A percentile compares a stretch with the other conserved stretches of the same genome.
Evolutionary conservation across 2,888 invertebrate genomes (phyloP).

Genomic region (Andrena minutula): DNA sequence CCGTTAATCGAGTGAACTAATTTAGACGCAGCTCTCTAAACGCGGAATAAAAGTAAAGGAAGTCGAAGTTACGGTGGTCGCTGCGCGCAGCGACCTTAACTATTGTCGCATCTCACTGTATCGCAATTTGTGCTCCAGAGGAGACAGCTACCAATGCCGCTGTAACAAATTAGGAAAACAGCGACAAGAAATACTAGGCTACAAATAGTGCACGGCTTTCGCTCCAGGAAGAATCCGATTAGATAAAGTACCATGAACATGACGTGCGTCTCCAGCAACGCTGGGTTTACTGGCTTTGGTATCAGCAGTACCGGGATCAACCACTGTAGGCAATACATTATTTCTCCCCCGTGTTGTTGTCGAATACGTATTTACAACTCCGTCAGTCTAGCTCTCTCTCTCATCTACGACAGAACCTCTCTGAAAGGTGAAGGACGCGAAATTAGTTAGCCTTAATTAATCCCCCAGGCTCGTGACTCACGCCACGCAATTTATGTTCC

Average conservation of each 20-base stretch:
- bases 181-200: slow-evolving; percentile 97
- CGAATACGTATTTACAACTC: slow-evolving; percentile 37
- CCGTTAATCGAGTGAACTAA: slow-evolving; percentile 5
- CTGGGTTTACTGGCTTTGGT: slow-evolving; percentile 99
- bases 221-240: slow-evolving; percentile 98
- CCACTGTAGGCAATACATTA: slow-evolving; percentile 99
- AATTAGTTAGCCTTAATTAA: slow-evolving; percentile 10
- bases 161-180: slow-evolving; percentile 97
- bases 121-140: slow-evolving; percentile 95
- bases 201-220: slow-evolving; percentile 99
- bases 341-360: slow-evolving; percentile 22
- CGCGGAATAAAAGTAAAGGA: slow-evolving; percentile 9
- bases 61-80: slow-evolving; percentile 28
- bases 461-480: neutral
- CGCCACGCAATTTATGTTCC: neutral
- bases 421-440: slow-evolving; percentile 22
- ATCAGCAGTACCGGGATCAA: slow-evolving; percentile 98
- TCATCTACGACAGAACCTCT: slow-evolving; percentile 58
- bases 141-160: slow-evolving; percentile 97
- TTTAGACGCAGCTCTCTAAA: slow-evolving; percentile 27
- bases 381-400: slow-evolving; percentile 46
- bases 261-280: slow-evolving; percentile 97
- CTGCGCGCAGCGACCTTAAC: slow-evolving; percentile 70
- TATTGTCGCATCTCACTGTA: slow-evolving; percentile 80
- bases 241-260: slow-evolving; percentile 99